phyloP scores from a whole-genome alignment of 2,888 invertebrate genomes.

The Hypsopygia costalis region DNA sequence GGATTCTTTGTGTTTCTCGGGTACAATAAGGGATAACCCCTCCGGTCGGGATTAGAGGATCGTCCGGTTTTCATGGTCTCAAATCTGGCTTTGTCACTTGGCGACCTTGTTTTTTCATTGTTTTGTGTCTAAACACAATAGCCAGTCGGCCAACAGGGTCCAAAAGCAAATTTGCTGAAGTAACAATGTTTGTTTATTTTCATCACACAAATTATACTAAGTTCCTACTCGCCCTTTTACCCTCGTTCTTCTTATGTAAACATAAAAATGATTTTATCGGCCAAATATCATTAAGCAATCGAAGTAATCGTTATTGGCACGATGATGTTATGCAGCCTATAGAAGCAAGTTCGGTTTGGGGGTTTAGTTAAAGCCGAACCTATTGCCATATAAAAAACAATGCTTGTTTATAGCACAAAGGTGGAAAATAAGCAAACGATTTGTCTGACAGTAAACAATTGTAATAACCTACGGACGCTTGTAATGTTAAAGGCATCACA shows the following conservation, averaged over 20 bases:
- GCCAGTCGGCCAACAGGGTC: slow-evolving; percentile 34
- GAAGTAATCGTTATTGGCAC: too few relatives aligned
- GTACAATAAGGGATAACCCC: slow-evolving; percentile 30
- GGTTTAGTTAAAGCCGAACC: too few relatives aligned
- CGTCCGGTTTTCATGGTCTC: slow-evolving; percentile 34
- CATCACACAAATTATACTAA: slow-evolving; percentile 37
- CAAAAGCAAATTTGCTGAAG: slow-evolving; percentile 49
- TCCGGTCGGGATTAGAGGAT: slow-evolving; percentile 30
- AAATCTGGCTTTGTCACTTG: slow-evolving; percentile 46
- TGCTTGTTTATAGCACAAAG: too few relatives aligned
- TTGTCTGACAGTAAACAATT: too few relatives aligned
- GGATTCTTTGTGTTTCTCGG: slow-evolving; percentile 13
- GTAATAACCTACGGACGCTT: too few relatives aligned
- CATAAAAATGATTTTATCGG: too few relatives aligned
- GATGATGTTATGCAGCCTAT: too few relatives aligned
- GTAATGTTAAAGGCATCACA: too few relatives aligned
- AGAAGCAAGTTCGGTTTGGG: too few relatives aligned
- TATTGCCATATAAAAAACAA: too few relatives aligned
- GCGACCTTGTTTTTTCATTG: slow-evolving; percentile 50
- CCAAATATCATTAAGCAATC: too few relatives aligned
- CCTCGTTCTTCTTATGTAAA: slow-evolving; percentile 22
- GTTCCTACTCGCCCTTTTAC: slow-evolving; percentile 24
- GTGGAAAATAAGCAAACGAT: too few relatives aligned
- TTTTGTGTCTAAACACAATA: slow-evolving; percentile 41
- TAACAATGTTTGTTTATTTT: slow-evolving; percentile 45